These are phyloP conservation scores for Grallaria varia DNA, from an alignment of 2,113 vertebrate species.

Conservation along the genomic window DNA sequence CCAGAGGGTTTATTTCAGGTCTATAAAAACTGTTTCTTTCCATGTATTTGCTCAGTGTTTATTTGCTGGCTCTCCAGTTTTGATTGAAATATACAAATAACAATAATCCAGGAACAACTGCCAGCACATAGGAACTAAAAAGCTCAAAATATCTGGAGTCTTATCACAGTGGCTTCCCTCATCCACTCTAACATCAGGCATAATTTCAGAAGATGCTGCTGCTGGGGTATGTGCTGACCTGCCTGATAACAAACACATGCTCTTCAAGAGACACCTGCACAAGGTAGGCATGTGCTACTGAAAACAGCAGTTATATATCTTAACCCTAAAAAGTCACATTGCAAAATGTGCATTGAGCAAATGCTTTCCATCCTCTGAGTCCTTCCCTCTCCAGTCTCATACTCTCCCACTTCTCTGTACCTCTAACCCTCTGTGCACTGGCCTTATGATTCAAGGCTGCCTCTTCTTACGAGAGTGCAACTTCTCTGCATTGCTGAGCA, in stretches of 20 bases:
- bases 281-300: neutral
- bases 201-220: neutral
- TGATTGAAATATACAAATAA: neutral
- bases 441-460: neutral
- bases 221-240: neutral
- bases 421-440: neutral
- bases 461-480: neutral
- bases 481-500: neutral
- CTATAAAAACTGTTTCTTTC: conserved; percentile 42
- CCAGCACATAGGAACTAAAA: neutral
- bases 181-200: neutral
- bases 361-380: neutral
- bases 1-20: conserved; percentile 44
- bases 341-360: neutral
- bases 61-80: neutral
- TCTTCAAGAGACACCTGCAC: neutral
- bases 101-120: neutral
- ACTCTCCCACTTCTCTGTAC: neutral
- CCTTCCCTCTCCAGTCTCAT: neutral
- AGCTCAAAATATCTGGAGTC: neutral
- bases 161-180: neutral
- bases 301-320: neutral
- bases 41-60: conserved; percentile 2
- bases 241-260: neutral
- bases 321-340: neutral